These are phyloP conservation scores for Pandion haliaetus DNA, from an alignment of 2,113 vertebrate species.

Conservation along the genomic window DNA sequence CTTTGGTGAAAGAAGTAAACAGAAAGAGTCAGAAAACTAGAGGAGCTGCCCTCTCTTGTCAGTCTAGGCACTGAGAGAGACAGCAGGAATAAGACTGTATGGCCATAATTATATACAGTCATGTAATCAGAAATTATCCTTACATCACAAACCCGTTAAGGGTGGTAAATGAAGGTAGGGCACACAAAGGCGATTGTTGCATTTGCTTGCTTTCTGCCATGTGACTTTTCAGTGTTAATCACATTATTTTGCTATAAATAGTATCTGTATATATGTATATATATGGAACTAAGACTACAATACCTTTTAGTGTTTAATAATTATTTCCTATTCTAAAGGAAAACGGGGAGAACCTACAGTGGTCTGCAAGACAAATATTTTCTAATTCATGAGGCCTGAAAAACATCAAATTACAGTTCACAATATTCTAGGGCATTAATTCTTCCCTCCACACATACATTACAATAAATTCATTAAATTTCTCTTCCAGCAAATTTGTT, in stretches of 20 bases:
- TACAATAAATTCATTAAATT: not conserved
- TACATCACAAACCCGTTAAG: not conserved
- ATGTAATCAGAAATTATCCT: not conserved
- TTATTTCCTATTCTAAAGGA: not conserved
- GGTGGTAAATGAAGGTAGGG: not conserved
- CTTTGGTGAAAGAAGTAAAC: not conserved
- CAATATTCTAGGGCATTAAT: not conserved
- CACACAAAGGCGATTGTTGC: not conserved
- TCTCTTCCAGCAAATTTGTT: not conserved
- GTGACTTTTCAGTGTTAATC: not conserved
- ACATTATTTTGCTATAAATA: not conserved
- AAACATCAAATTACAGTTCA: not conserved
- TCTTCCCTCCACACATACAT: not conserved
- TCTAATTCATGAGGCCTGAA: not conserved
- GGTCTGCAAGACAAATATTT: not conserved
- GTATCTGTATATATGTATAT: not conserved
- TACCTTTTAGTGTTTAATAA: not conserved
- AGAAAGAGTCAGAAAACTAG: not conserved
- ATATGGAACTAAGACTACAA: not conserved
- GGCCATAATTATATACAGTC: not conserved
- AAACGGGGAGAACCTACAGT: not conserved
- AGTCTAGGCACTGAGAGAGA: not conserved
- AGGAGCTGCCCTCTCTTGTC: not conserved
- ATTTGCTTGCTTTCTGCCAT: not conserved
- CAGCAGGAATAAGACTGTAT: not conserved